These are phyloP conservation scores for Mactra quadrangularis DNA, from an alignment of 1,140 invertebrate genomes.

Conservation along the genomic window DNA sequence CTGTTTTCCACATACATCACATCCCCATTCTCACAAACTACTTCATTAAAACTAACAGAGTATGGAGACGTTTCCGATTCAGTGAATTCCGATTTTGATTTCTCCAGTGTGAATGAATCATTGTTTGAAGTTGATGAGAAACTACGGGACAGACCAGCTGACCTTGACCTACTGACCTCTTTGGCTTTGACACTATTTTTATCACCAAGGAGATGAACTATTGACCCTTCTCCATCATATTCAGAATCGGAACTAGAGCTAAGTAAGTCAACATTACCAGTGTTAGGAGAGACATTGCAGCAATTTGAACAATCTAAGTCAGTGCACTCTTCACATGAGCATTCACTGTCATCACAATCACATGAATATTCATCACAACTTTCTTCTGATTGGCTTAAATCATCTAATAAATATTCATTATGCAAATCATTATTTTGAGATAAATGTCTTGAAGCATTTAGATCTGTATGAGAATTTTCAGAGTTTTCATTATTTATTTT, in stretches of 20 bases:
- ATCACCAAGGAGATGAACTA: background rate
- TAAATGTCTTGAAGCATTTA: too few species aligned
- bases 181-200: background rate
- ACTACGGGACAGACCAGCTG: background rate
- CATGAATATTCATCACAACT: constrained; percentile 34
- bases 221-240: background rate
- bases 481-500: too few species aligned
- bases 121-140: background rate
- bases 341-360: background rate
- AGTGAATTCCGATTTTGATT: background rate
- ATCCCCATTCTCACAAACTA: constrained; percentile 59
- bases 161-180: background rate
- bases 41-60: constrained; percentile 53
- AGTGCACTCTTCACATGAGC: constrained; percentile 22
- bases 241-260: constrained; percentile 28
- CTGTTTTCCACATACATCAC: constrained; percentile 55
- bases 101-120: background rate
- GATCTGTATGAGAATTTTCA: too few species aligned
- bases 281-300: constrained; percentile 29
- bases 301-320: constrained; percentile 45
- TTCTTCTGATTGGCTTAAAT: background rate
- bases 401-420: too few species aligned
- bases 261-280: constrained; percentile 16
- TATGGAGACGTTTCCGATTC: constrained; percentile 1
- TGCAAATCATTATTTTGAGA: too few species aligned